Base-by-base conservation (phyloP, 2,888 invertebrate species). In the Dioctria linearis region DNA sequence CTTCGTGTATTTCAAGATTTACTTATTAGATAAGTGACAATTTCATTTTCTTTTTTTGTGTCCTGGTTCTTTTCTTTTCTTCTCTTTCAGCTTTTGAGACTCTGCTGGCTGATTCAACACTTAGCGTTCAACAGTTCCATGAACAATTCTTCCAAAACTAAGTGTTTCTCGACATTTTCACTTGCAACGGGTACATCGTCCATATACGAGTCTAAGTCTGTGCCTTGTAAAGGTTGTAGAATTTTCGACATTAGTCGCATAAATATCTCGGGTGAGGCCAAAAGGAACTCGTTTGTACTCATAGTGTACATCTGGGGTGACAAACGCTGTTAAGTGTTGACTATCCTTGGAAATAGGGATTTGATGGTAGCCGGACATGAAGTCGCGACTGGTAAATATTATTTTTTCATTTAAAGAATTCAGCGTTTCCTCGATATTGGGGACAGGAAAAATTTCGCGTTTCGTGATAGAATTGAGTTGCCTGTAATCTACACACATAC, bases 211-310 rank as follows among this genome's bases (percentile, higher is more conserved):
- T 3, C 4, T 54, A 54, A 11, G 11, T 54, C 54, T 1, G 54
- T 5, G 54, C 9, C 5, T 11, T 5, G 54, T 54, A 54, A 4
- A 4, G 37, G 25, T 61, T 39, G 66, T 3, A 51, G 40, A 5
- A 66, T 49, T 54, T 46, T 78, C n/a, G 11, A 25, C 78, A 78
- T 78, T 6, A 54, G 3, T 42, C 78, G 11, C 49, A 66, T 46
- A 42, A 78, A 86, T 0, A 84, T 83, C 0, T 85, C 83, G 0
- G 85, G 84, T 0, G 84, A 85, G 42, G 3, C 85, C 85, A 80
- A 85, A 85, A 0, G 84, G 84, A 83, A 85, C 84, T 5, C 85
- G 81, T 5, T 84, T 84, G 66, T 84, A 85, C 69, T 85, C 84
- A 40, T 83, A 85, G 49, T 85, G 85, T 0, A 84, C 85, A 11